phyloP scores from a whole-genome alignment of 2,888 invertebrate species.

The Parthenolecanium corni region DNA sequence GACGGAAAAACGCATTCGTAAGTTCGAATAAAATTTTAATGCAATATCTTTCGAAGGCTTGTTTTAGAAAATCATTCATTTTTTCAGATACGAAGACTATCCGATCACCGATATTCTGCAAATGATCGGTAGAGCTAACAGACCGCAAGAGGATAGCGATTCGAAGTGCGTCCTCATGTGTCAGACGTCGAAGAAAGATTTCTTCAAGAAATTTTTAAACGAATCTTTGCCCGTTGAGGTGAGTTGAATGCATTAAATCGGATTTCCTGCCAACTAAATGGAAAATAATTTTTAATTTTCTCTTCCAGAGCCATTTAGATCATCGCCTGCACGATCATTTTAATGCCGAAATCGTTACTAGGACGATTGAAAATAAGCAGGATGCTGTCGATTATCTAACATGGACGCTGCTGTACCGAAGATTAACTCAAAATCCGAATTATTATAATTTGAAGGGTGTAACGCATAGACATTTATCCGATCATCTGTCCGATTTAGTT shows the following conservation, averaged over 20 bases:
- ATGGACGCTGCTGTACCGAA: constrained; percentile 95
- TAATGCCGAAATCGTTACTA: constrained; percentile 98
- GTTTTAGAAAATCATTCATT: not conserved
- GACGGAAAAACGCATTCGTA: constrained; percentile 54
- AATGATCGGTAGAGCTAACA: constrained; percentile 93
- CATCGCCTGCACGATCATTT: constrained; percentile 98
- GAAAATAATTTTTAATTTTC: constrained; percentile 29
- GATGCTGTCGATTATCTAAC: constrained; percentile 99
- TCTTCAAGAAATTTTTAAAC: constrained; percentile 94
- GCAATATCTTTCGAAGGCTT: too few relatives aligned
- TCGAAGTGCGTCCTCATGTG: constrained; percentile 94
- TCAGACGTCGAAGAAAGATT: constrained; percentile 93
- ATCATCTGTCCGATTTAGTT: constrained; percentile 94
- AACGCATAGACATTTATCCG: constrained; percentile 91
- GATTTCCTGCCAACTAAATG: not conserved
- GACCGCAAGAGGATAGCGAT: constrained; percentile 82
- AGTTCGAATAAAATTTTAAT: constrained; percentile 20
- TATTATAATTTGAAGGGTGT: constrained; percentile 97
- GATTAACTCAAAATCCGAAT: constrained; percentile 97
- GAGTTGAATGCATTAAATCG: constrained; percentile 31
- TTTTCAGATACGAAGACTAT: constrained; percentile 76
- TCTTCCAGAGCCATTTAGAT: constrained; percentile 77
- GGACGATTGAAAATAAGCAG: constrained; percentile 99
- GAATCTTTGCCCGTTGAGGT: constrained; percentile 92
- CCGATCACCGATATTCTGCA: constrained; percentile 93